These are phyloP conservation scores for Lepilemur septentrionalis DNA, from an alignment of 2,797 vertebrate genomes.

Conservation along the genomic window DNA sequence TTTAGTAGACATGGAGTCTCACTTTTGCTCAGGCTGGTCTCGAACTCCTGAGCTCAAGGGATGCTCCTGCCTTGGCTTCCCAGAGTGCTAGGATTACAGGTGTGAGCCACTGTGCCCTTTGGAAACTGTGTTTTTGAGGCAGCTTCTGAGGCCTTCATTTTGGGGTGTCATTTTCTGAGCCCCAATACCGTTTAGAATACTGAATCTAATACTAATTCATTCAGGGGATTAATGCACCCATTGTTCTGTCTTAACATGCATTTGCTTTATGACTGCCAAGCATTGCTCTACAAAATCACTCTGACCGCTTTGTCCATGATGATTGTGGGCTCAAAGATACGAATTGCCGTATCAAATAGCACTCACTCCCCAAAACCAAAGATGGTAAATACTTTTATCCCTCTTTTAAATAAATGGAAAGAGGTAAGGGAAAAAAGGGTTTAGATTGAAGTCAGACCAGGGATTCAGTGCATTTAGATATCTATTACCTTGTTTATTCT, in stretches of 20 bases:
- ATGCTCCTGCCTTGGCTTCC: too few species aligned
- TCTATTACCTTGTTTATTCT: background rate
- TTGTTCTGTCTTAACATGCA: slow-evolving; percentile 30
- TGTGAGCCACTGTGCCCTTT: too few species aligned
- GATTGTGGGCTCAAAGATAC: background rate
- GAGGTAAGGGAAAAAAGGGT: background rate
- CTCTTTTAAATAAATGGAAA: slow-evolving; percentile 7
- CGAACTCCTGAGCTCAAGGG: too few species aligned
- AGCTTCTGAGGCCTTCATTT: background rate
- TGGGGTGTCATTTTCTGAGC: background rate
- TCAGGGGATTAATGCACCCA: slow-evolving; percentile 7
- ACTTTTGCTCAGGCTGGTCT: too few species aligned
- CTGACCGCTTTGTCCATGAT: background rate
- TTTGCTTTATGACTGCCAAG: slow-evolving; percentile 44
- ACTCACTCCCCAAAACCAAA: background rate
- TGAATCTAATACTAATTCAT: slow-evolving; percentile 45
- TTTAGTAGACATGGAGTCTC: too few species aligned
- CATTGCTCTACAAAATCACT: background rate
- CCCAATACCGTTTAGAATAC: background rate
- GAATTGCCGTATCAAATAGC: background rate
- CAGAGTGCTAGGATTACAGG: too few species aligned
- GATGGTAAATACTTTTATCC: background rate
- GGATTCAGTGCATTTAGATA: background rate
- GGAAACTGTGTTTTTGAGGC: background rate
- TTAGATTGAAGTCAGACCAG: background rate